A percentile compares a stretch with the other conserved stretches of the same genome.
Evolutionary conservation across 2,888 invertebrate genomes (phyloP).

Genomic region (Eupeodes latifasciatus): DNA sequence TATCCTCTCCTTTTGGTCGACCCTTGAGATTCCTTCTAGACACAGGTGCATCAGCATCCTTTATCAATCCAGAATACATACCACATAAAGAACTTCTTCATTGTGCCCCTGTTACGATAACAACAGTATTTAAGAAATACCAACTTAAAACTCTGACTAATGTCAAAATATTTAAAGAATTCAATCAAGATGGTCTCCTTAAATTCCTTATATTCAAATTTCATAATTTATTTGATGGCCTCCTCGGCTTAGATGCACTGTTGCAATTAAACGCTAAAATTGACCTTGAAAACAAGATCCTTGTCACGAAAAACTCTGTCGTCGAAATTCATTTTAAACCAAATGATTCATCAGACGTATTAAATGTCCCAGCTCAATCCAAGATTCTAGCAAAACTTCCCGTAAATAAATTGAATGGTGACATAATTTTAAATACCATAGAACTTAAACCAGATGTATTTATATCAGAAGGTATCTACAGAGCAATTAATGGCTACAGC

Average conservation of each 20-base stretch:
- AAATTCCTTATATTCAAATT: too few species aligned
- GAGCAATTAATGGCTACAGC: too few species aligned
- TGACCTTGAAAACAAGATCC: slow-evolving; percentile 18
- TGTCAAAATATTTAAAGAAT: too few species aligned
- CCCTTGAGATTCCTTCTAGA: slow-evolving; percentile 15
- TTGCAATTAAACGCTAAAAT: slow-evolving; percentile 42
- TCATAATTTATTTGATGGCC: background rate
- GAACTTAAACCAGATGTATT: too few species aligned
- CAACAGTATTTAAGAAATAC: too few species aligned
- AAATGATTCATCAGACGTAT: background rate
- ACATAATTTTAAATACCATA: too few species aligned
- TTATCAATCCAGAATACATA: slow-evolving; percentile 58
- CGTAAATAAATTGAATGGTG: too few species aligned
- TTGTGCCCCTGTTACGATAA: background rate
- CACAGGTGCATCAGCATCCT: slow-evolving; percentile 58
- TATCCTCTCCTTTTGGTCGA: background rate
- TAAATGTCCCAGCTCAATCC: too few species aligned
- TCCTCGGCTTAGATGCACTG: slow-evolving; percentile 39
- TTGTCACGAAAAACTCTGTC: slow-evolving; percentile 8
- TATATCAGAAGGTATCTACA: too few species aligned
- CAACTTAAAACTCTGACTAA: too few species aligned
- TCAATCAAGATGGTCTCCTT: too few species aligned
- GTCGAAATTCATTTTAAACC: background rate
- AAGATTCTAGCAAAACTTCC: too few species aligned
- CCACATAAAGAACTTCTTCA: slow-evolving; percentile 18